phyloP scores from a whole-genome alignment of 2,888 invertebrate species.

The Spilarctia lutea region DNA sequence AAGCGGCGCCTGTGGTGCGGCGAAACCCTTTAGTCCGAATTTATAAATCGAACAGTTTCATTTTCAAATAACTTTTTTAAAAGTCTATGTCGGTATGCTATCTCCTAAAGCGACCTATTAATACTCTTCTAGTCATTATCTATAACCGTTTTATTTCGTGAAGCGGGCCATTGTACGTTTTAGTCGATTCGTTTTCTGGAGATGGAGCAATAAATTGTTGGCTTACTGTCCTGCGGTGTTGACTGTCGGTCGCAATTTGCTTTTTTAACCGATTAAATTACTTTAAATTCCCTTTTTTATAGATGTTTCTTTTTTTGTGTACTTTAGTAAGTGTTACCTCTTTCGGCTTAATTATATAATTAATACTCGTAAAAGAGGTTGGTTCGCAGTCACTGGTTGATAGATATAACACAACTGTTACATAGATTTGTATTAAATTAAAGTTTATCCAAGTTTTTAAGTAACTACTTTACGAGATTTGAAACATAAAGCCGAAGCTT shows the following conservation, averaged over 20 bases:
- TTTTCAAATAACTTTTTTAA: slow-evolving; percentile 42
- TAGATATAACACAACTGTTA: neutral
- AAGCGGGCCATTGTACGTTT: slow-evolving; percentile 63
- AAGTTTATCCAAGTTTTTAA: too few species aligned
- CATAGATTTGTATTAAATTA: neutral
- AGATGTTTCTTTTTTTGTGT: slow-evolving; percentile 20
- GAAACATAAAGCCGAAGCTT: too few species aligned
- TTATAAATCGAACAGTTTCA: slow-evolving; percentile 65
- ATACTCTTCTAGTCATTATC: slow-evolving; percentile 78
- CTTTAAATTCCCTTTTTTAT: slow-evolving; percentile 22
- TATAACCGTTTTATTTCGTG: slow-evolving; percentile 71
- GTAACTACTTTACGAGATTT: too few species aligned
- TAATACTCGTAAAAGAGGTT: neutral
- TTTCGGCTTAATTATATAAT: neutral
- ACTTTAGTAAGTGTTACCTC: slow-evolving; percentile 13
- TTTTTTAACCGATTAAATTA: slow-evolving; percentile 38
- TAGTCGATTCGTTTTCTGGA: slow-evolving; percentile 58
- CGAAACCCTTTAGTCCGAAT: slow-evolving; percentile 78
- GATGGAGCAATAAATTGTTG: slow-evolving; percentile 58
- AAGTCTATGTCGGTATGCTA: slow-evolving; percentile 43
- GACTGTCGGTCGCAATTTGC: slow-evolving; percentile 49
- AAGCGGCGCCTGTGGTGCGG: slow-evolving; percentile 80
- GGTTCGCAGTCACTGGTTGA: neutral
- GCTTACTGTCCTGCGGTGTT: slow-evolving; percentile 46
- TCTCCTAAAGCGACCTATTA: slow-evolving; percentile 67